Evolutionary conservation across 2,888 invertebrate species (phyloP), one percentile per base, ranked within the genome.

Genomic region (Scaptomyza cyrtandrae): DNA sequence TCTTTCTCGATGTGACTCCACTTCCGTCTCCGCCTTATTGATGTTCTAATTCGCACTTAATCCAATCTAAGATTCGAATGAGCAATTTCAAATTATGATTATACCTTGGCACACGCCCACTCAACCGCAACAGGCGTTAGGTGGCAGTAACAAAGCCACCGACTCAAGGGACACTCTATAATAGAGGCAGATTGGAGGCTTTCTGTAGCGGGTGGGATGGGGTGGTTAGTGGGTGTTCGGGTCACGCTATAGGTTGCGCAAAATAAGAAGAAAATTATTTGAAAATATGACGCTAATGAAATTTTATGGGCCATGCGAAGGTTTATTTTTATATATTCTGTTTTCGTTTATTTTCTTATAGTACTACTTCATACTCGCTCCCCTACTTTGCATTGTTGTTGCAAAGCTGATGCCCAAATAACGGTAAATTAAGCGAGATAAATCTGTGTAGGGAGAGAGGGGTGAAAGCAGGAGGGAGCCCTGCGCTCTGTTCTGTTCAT

Each of bases 1-100:
- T 37, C 10, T 19, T 35, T 7, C n/a, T 6, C 3, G 0, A 10
- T 9, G 3, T 39, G 14, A 33, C 37, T 50, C 27, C 45, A 16
- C 37, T 49, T 54, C 57, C 24, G 44, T 19, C 57, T 64, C 44
- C 75, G 79, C 77, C 88, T 89, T 87, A 88, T 89, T 87, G 89
- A 87, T 89, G 86, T 80, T 86, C 88, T 87, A 87, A 87, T 89
- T 87, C 88, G 75, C 89, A 87, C 89, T 82, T 89, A 87, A 87
- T 87, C 87, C 89, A 87, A 88, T 88, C 79, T 88, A 86, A 88
- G 89, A 88, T 87, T 80, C 86, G 89, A 87, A 89, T 89, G 89
- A 89, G 86, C 83, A 88, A 89, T 89, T 89, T 89, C 77, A 80
- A 86, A 86, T 88, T 88, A 89, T 88, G 89, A 89, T 88, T 85